Conservation (phyloP, 2,797 vertebrate genomes). For the Cirrhinus molitorella region DNA sequence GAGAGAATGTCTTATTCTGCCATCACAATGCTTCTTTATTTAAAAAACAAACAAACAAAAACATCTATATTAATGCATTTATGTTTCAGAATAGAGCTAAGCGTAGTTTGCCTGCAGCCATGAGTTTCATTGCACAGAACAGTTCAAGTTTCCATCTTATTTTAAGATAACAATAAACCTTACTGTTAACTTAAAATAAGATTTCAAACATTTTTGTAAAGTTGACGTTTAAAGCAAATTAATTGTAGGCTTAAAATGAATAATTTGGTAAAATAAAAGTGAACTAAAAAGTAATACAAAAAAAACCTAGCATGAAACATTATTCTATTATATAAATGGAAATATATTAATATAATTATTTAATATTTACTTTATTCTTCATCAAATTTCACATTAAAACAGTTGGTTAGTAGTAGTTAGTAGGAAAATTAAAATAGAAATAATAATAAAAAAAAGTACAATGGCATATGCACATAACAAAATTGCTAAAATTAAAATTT, state of each 20-base stretch:
- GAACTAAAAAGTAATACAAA: neutral
- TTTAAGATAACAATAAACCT: too few species aligned
- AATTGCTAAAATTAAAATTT: too few species aligned
- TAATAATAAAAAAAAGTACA: too few species aligned
- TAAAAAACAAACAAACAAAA: neutral
- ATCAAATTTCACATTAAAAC: neutral
- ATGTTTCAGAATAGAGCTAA: neutral
- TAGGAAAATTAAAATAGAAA: too few species aligned
- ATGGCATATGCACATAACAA: too few species aligned
- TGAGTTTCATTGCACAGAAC: neutral
- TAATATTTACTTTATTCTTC: neutral
- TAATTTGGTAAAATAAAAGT: neutral
- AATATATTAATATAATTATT: neutral
- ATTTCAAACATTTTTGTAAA: neutral
- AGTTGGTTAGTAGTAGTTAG: too few species aligned
- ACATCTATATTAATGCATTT: neutral
- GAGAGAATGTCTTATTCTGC: neutral
- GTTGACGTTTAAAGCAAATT: neutral
- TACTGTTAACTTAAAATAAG: too few species aligned
- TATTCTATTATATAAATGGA: too few species aligned
- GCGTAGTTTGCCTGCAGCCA: neutral
- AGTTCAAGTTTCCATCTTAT: too few species aligned
- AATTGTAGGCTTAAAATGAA: neutral
- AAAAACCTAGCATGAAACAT: neutral
- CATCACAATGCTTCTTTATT: neutral